Base-by-base conservation (phyloP, 2,888 invertebrate genomes). In the Meiosimyza decipiens region DNA sequence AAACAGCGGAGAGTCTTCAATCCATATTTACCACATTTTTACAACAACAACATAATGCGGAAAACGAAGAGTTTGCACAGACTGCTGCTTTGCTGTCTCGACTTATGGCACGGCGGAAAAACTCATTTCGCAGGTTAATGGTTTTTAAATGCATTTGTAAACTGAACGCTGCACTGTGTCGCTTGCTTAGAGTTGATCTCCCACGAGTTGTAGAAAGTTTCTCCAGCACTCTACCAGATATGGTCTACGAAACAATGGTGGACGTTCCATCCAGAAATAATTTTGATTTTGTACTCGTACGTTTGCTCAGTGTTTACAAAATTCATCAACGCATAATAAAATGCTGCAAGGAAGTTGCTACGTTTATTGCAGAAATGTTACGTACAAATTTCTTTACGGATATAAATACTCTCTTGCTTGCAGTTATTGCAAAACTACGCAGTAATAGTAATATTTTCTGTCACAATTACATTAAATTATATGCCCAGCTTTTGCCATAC, bases 21-120 rank as follows among this genome's bases (percentile, higher is more conserved):
- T 52, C 33, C 7, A 47, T 47, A 2, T 82, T 82, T 71, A 82
- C 85, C 85, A 77, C 76, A 75, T 64, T 3, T 2, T 55, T 81
- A 70, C 78, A 80, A 67, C 75, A 77, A 18, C 76, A 77, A 22
- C 40, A 74, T 9, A 70, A 71, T 2, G 71, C 74, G n/a, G 73
- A 77, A 49, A 76, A 77, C 0, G 52, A 66, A 18, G 81, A 82
- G 15, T 82, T 86, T 18, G 77, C 79, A 7, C 77, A 85, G 65
- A 79, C 81, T 1, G 84, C 85, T 1, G 86, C 86, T 0, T 66
- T 86, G 40, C 80, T 86, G 50, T 84, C 84, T 1, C 81, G 86
- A 2, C 75, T 87, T 1, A 84, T 85, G 80, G 86, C 85, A 0
- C 81, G 85, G 1, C 82, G 86, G 0, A 84, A 84, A 69, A 85